These are phyloP conservation scores for Podotricha telesiphe DNA, from an alignment of 2,888 invertebrate species.

Conservation along the genomic window DNA sequence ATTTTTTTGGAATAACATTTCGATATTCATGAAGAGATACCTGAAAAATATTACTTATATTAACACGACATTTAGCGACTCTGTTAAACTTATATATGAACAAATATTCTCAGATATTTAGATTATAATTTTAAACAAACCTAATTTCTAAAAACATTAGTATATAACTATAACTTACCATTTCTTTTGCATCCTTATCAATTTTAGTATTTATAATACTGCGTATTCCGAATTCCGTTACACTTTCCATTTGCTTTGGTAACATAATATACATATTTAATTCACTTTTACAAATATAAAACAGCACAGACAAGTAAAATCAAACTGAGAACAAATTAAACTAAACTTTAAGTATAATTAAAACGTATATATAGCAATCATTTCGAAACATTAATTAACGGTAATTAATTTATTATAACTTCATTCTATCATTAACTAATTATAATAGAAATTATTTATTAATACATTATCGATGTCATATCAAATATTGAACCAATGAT, in stretches of 20 bases:
- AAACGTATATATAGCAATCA: constrained; percentile 60
- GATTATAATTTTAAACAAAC: not conserved
- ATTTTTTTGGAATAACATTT: constrained; percentile 46
- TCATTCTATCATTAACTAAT: constrained; percentile 62
- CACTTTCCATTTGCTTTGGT: constrained; percentile 23
- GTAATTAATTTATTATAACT: constrained; percentile 56
- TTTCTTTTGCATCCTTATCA: constrained; percentile 41
- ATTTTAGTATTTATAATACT: constrained; percentile 5
- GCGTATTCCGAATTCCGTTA: constrained; percentile 17
- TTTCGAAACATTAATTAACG: constrained; percentile 63
- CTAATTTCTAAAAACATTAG: not conserved
- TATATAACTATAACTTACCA: constrained; percentile 43
- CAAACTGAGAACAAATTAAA: constrained; percentile 40
- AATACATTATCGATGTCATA: constrained; percentile 38
- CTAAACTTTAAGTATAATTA: constrained; percentile 51
- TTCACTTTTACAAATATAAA: constrained; percentile 7
- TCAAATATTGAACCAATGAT: constrained; percentile 47
- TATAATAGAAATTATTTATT: constrained; percentile 48
- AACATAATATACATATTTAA: constrained; percentile 30
- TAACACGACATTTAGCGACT: no score
- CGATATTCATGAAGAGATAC: constrained; percentile 26
- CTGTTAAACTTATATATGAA: no score
- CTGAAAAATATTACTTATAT: constrained; percentile 33
- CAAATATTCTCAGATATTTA: not conserved
- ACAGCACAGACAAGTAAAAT: constrained; percentile 3